phyloP scores from a whole-genome alignment of 2,888 invertebrate species.

The Sturmia bella region DNA sequence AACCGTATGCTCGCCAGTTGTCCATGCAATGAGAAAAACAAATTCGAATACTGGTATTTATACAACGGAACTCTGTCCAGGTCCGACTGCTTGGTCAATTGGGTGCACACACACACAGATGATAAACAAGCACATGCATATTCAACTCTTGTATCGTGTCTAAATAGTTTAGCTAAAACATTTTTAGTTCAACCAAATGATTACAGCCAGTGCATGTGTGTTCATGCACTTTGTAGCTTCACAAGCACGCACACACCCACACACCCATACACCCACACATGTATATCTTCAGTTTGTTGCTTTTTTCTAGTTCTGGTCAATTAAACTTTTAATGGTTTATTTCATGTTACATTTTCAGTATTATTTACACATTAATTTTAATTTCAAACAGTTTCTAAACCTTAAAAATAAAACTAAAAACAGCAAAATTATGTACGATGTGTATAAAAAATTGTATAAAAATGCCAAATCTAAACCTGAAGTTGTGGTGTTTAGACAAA shows the following conservation, averaged over 20 bases:
- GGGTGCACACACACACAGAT: background rate
- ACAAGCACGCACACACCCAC: background rate
- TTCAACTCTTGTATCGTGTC: constrained; percentile 39
- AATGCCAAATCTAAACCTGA: constrained; percentile 8
- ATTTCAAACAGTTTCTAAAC: constrained; percentile 61
- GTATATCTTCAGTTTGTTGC: background rate
- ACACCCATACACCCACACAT: background rate
- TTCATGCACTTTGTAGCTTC: background rate
- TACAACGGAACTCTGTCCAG: no score
- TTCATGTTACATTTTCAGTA: constrained; percentile 52
- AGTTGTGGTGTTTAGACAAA: constrained; percentile 24
- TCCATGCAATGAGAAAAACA: no score
- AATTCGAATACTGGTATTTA: no score
- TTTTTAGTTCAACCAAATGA: constrained; percentile 50
- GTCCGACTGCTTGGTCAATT: no score
- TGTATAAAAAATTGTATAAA: background rate
- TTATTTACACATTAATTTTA: constrained; percentile 63
- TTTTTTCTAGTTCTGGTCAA: constrained; percentile 59
- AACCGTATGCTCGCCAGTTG: constrained; percentile 6
- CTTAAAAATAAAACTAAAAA: constrained; percentile 1
- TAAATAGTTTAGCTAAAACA: constrained; percentile 47
- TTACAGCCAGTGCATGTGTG: constrained; percentile 12
- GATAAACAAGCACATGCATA: background rate
- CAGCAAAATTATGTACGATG: no score
- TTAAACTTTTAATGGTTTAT: constrained; percentile 68